A percentile compares a stretch with the other conserved stretches of the same genome.
phyloP scores from a whole-genome alignment of 2,797 vertebrate species.

The Falco cherrug region DNA sequence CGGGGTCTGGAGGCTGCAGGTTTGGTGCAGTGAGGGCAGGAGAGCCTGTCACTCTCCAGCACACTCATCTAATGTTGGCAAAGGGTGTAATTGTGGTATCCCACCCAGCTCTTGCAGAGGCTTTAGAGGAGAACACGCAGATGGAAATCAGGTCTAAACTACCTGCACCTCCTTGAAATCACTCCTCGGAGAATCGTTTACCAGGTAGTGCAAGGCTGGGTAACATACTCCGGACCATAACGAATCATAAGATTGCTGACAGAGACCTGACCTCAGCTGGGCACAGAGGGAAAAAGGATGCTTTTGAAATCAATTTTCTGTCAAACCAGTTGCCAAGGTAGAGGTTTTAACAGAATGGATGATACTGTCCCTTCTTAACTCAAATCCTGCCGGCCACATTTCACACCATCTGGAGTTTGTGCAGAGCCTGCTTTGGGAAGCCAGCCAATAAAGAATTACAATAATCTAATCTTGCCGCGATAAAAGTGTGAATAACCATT shows the following conservation, averaged over 20 bases:
- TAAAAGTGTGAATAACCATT: constrained; percentile 58
- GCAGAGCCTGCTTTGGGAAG: constrained; percentile 42
- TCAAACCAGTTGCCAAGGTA: constrained; percentile 42
- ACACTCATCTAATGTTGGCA: not conserved
- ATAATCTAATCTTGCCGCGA: constrained; percentile 51
- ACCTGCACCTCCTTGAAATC: not conserved
- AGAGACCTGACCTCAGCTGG: not conserved
- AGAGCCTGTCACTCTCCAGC: not conserved
- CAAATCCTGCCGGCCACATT: constrained; percentile 23
- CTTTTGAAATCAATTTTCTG: constrained; percentile 28
- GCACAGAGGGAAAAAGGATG: not conserved
- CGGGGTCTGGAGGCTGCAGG: not conserved
- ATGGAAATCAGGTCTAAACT: constrained; percentile 1
- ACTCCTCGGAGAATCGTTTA: constrained; percentile 16
- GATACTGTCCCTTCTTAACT: constrained; percentile 48
- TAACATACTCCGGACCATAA: not conserved
- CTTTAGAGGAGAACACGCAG: not conserved
- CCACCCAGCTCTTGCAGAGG: not conserved
- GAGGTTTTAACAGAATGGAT: constrained; percentile 21
- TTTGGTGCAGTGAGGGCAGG: not conserved
- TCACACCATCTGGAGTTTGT: constrained; percentile 67
- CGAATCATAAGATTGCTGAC: not conserved
- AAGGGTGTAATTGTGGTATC: not conserved
- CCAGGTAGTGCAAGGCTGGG: not conserved
- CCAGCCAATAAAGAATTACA: constrained; percentile 49